Conservation (phyloP, 1,140 invertebrate species). For the Drosophila navojoa region DNA sequence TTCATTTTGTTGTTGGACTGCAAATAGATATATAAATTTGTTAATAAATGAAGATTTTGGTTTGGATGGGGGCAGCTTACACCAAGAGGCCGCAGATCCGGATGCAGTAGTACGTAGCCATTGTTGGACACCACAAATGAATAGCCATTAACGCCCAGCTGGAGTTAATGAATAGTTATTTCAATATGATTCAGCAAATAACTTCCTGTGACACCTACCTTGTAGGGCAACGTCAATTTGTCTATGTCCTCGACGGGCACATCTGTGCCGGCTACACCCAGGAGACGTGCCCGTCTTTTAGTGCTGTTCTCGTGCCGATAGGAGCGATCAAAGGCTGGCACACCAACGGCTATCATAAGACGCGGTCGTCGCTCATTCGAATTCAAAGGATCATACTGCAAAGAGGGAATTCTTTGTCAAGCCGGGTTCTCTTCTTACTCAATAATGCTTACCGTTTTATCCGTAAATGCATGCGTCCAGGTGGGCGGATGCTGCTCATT, state of each 20-base stretch:
- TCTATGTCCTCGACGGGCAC: constrained; percentile 95
- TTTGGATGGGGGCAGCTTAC: constrained; percentile 84
- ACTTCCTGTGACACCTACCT: constrained; percentile 81
- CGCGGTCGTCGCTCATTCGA: constrained; percentile 85
- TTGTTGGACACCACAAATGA: constrained; percentile 98
- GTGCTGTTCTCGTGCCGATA: constrained; percentile 86
- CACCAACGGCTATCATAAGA: constrained; percentile 92
- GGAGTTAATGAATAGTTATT: constrained; percentile 19
- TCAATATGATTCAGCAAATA: too few species aligned
- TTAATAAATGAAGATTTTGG: neutral
- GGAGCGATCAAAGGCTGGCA: constrained; percentile 92
- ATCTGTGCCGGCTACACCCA: constrained; percentile 97
- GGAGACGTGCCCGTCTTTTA: constrained; percentile 88
- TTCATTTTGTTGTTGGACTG: constrained; percentile 88
- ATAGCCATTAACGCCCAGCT: constrained; percentile 98
- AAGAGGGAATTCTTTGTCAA: neutral
- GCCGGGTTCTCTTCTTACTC: too few species aligned
- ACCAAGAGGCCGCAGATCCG: constrained; percentile 88
- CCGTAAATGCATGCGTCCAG: constrained; percentile 95
- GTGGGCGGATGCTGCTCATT: constrained; percentile 90
- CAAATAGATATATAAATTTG: neutral
- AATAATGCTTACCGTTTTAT: constrained; percentile 87
- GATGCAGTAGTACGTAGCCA: constrained; percentile 94
- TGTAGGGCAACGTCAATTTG: constrained; percentile 93
- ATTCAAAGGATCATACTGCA: constrained; percentile 84